Percentiles rank a stretch among this genome's conserved stretches.
Evolutionary conservation across 1,140 invertebrate genomes (phyloP).

Genomic region (Brachionus angularis): DNA sequence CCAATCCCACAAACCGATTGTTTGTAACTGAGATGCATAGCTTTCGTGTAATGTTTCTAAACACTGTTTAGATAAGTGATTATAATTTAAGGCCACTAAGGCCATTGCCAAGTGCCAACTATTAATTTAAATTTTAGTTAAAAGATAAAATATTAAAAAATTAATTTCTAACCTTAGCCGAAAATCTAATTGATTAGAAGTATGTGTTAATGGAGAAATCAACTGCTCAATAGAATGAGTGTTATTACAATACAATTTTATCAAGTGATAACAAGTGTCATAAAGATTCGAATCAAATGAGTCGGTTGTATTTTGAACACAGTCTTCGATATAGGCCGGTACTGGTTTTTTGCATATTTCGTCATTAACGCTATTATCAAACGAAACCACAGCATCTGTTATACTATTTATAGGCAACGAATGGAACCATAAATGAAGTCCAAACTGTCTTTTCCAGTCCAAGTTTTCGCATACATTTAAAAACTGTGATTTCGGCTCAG

Average conservation of each 20-base stretch:
- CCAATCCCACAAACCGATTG: slow-evolving; percentile 77
- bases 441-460: slow-evolving; percentile 41
- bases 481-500: neutral
- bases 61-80: slow-evolving; percentile 6
- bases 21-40: slow-evolving; percentile 77
- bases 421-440: slow-evolving; percentile 35
- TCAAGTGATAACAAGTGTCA: slow-evolving; percentile 38
- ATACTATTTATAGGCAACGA: slow-evolving; percentile 27
- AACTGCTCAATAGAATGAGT: slow-evolving; percentile 4
- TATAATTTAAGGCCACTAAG: slow-evolving; percentile 6
- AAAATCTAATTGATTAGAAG: slow-evolving; percentile 14
- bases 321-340: slow-evolving; percentile 29
- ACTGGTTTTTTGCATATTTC: neutral
- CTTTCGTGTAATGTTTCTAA: slow-evolving; percentile 25
- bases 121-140: too few relatives aligned
- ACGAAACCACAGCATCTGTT: slow-evolving; percentile 1
- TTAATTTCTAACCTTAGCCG: too few relatives aligned
- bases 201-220: neutral
- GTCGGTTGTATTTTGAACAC: neutral
- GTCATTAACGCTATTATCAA: neutral
- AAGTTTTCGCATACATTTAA: slow-evolving; percentile 40
- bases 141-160: too few relatives aligned
- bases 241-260: slow-evolving; percentile 37
- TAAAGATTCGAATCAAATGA: too few relatives aligned
- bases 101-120: slow-evolving; percentile 33